Conservation (phyloP, 2,797 vertebrate genomes). For the Otolemur crassicaudatus region DNA sequence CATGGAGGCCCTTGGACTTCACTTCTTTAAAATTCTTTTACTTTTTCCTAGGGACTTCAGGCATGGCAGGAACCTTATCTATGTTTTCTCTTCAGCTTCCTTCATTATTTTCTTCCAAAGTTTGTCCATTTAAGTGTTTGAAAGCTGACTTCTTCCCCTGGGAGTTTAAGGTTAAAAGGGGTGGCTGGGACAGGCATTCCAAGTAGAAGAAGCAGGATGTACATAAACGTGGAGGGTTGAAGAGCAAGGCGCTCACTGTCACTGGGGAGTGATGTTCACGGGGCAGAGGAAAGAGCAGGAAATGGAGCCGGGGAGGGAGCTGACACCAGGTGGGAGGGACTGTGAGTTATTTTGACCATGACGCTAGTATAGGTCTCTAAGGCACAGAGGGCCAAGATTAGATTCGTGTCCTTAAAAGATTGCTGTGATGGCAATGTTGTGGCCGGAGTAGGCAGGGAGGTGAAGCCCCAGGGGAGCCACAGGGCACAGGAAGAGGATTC, state of each 20-base stretch:
- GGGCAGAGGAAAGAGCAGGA: not conserved
- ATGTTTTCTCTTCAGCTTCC: not conserved
- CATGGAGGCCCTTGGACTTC: not conserved
- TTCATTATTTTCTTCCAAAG: not conserved
- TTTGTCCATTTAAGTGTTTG: conserved; percentile 7
- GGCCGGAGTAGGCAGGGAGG: not conserved
- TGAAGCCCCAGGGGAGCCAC: too few relatives aligned
- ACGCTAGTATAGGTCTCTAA: not conserved
- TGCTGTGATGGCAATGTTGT: not conserved
- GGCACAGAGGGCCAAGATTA: not conserved
- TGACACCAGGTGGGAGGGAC: not conserved
- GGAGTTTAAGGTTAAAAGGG: not conserved
- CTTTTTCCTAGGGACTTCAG: not conserved
- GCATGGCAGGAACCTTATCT: not conserved
- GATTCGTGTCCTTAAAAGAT: not conserved
- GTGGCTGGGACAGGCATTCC: not conserved
- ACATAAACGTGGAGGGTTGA: not conserved
- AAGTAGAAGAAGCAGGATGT: not conserved
- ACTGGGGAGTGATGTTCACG: not conserved
- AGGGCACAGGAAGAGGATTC: not conserved
- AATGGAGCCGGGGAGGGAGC: too few relatives aligned
- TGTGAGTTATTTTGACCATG: not conserved
- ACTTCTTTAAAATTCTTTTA: not conserved
- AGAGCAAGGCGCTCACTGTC: not conserved
- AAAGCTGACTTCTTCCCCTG: not conserved